phyloP scores from a whole-genome alignment of 2,888 invertebrate genomes.

The Heliconius erato region DNA sequence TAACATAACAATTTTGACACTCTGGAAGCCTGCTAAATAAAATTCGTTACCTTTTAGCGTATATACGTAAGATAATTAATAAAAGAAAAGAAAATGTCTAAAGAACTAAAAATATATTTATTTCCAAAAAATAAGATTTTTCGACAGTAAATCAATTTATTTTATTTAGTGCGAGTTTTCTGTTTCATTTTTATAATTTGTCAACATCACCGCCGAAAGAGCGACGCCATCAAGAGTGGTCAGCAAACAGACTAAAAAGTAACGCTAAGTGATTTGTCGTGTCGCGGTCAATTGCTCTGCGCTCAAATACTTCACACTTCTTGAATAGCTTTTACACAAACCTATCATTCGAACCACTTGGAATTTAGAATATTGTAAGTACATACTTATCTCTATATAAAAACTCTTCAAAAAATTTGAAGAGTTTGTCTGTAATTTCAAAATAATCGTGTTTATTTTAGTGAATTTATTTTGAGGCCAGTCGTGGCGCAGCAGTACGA shows the following conservation, averaged over 20 bases:
- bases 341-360: constrained; percentile 7
- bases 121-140: not conserved
- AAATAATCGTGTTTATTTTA: too few species aligned
- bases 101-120: not conserved
- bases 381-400: not conserved
- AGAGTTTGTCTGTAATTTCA: too few species aligned
- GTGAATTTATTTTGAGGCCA: too few species aligned
- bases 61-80: not conserved
- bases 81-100: not conserved
- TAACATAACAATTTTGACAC: not conserved
- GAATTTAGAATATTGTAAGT: not conserved
- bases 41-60: not conserved
- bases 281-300: constrained; percentile 78
- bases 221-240: constrained; percentile 39
- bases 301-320: constrained; percentile 66
- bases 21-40: not conserved
- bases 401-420: too few species aligned
- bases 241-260: constrained; percentile 63
- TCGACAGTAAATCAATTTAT: not conserved
- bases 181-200: constrained; percentile 22
- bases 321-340: constrained; percentile 67
- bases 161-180: constrained; percentile 7
- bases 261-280: constrained; percentile 81
- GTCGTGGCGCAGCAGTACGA: too few species aligned
- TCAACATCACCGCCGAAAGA: constrained; percentile 10